Conservation (phyloP, 2,888 invertebrate species). For the Scaptomyza caliginosa region DNA sequence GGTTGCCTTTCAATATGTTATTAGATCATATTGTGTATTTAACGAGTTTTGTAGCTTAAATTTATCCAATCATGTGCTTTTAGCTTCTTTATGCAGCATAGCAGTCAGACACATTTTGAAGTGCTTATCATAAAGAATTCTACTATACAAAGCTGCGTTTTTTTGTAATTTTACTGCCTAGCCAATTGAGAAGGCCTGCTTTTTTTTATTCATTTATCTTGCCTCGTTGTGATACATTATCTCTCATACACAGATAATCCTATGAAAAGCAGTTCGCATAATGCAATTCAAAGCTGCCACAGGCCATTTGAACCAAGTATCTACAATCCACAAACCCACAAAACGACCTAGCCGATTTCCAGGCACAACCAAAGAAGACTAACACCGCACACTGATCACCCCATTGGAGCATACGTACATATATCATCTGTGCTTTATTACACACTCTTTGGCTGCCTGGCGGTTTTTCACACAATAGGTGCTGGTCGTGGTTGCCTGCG, state of each 20-base stretch:
- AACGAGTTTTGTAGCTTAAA: too few species aligned
- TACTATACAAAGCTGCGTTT: too few species aligned
- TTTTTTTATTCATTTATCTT: neutral
- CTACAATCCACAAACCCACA: conserved; percentile 8
- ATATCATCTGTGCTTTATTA: conserved; percentile 64
- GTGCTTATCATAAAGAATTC: too few species aligned
- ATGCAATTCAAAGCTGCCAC: conserved; percentile 22
- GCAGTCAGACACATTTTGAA: too few species aligned
- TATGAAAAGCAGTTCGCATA: conserved; percentile 1
- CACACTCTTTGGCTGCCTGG: conserved; percentile 23
- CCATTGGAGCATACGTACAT: conserved; percentile 41
- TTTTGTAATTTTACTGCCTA: too few species aligned
- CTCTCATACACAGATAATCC: neutral
- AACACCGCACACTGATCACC: conserved; percentile 26
- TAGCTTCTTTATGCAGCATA: neutral
- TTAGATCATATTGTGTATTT: neutral
- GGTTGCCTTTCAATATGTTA: neutral
- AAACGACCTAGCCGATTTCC: conserved; percentile 21
- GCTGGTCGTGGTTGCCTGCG: conserved; percentile 10
- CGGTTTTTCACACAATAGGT: conserved; percentile 37
- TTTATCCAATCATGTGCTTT: neutral
- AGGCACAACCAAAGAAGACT: conserved; percentile 6
- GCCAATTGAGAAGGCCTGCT: neutral
- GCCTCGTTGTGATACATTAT: neutral
- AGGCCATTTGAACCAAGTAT: conserved; percentile 15